A percentile compares a stretch with the other conserved stretches of the same genome.
These are phyloP conservation scores for zebrafish (Danio rerio) DNA, from an alignment of 2,113 vertebrate genomes.

Conservation along the genomic window GRCz12tu NC_133194.1:27570501-27571000, in stretches of 20 bases:
- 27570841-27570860: slow-evolving; percentile 43
- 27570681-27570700: not conserved
- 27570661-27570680: not conserved
- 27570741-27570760: not conserved
- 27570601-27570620: slow-evolving; percentile 11
- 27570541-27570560: not conserved
- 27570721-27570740: not conserved
- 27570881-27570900: slow-evolving; percentile 47
- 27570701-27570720: not conserved
- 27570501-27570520: not conserved
- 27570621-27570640: not conserved
- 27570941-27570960: slow-evolving; percentile 68
- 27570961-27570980: slow-evolving; percentile 62
- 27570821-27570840: not conserved
- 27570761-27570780: slow-evolving; percentile 58
- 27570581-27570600: slow-evolving; percentile 6
- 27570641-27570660: not conserved
- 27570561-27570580: slow-evolving; percentile 1
- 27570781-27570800: slow-evolving; percentile 50
- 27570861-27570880: slow-evolving; percentile 42
- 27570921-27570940: slow-evolving; percentile 59
- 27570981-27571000: slow-evolving; percentile 72
- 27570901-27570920: slow-evolving; percentile 63
- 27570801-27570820: slow-evolving; percentile 23
- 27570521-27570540: slow-evolving; percentile 9